phyloP scores from a whole-genome alignment of 1,140 invertebrate species.

The Eriosoma lanigerum region DNA sequence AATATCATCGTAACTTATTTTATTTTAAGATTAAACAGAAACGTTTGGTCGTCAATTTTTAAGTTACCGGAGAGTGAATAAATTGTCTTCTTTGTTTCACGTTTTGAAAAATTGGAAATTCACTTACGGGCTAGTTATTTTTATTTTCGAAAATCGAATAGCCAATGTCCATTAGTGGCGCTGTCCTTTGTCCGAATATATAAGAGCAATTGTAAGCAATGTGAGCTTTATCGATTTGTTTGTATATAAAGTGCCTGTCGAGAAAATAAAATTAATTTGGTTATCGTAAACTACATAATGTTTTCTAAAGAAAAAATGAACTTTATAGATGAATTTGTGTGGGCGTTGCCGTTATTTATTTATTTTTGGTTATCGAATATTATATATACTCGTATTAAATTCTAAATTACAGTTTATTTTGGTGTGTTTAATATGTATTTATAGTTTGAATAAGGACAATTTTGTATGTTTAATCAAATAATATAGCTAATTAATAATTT shows the following conservation, averaged over 20 bases:
- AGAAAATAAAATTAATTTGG: conserved; percentile 37
- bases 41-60: too few relatives aligned
- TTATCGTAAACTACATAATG: conserved; percentile 29
- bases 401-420: too few relatives aligned
- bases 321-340: not conserved
- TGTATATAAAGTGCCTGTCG: conserved; percentile 39
- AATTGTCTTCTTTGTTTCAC: not conserved
- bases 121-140: not conserved
- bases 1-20: not conserved
- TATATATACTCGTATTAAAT: too few relatives aligned
- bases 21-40: not conserved
- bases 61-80: not conserved
- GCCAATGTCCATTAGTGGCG: conserved; percentile 43
- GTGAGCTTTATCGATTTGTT: conserved; percentile 31
- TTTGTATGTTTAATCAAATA: too few relatives aligned
- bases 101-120: conserved; percentile 21
- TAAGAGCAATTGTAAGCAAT: conserved; percentile 32
- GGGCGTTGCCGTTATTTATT: not conserved
- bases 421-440: too few relatives aligned
- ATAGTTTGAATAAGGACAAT: too few relatives aligned
- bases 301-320: not conserved
- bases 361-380: not conserved
- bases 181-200: conserved; percentile 36
- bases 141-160: conserved; percentile 22
- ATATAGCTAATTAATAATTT: too few relatives aligned